These are phyloP conservation scores for Urocyon cinereoargenteus DNA, from an alignment of 2,797 vertebrate genomes.

Conservation along the genomic window DNA sequence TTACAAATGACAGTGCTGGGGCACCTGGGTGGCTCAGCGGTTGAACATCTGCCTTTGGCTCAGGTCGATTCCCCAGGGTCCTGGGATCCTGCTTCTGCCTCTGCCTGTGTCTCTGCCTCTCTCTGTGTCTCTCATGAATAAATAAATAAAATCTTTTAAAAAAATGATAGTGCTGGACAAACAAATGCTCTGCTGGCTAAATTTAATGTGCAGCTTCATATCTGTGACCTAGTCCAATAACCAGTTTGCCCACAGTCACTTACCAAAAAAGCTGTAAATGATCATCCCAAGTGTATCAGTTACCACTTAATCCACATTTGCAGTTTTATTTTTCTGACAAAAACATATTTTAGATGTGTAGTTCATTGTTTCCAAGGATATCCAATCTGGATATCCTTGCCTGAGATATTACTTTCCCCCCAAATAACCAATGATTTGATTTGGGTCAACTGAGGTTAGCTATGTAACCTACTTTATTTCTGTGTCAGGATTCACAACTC, in stretches of 20 bases:
- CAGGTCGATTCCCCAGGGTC: too few species aligned
- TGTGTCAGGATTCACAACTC: not conserved
- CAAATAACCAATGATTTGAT: not conserved
- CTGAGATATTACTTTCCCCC: not conserved
- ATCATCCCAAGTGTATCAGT: not conserved
- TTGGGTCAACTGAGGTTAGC: not conserved
- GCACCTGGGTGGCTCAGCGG: too few species aligned
- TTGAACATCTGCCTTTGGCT: too few species aligned
- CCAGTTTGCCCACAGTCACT: not conserved
- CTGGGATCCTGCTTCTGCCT: too few species aligned
- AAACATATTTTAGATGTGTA: slow-evolving; percentile 20
- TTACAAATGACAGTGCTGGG: not conserved
- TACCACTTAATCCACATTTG: not conserved
- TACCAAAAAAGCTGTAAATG: not conserved
- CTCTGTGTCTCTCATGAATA: too few species aligned
- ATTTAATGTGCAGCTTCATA: not conserved
- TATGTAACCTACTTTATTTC: not conserved
- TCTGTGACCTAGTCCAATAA: not conserved
- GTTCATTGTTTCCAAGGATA: not conserved
- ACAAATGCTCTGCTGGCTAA: not conserved
- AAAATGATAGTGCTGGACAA: not conserved
- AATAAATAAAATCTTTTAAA: not conserved
- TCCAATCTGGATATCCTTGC: not conserved
- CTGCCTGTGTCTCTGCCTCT: too few species aligned
- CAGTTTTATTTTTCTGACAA: slow-evolving; percentile 45